phyloP scores from a whole-genome alignment of 37 sponge, comb jelly and placozoan species.

The Ephydatia muelleri region DNA sequence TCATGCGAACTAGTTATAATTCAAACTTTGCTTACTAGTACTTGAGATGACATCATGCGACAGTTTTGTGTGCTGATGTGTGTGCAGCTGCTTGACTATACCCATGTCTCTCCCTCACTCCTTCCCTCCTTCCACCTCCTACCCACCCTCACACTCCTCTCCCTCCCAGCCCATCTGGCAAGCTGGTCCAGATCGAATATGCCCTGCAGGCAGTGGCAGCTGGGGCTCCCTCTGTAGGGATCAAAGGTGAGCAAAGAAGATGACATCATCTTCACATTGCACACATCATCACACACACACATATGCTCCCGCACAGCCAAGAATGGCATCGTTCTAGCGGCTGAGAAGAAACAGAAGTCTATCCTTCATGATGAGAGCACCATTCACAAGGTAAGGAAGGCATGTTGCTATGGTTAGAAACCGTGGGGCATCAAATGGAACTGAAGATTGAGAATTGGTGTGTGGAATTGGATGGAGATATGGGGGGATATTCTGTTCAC shows the following conservation, averaged over 20 bases:
- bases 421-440: too few species aligned
- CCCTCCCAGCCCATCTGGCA: slow-evolving; percentile 87
- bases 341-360: slow-evolving; percentile 97
- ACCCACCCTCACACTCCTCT: background rate
- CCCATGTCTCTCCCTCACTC: background rate
- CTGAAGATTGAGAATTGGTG: too few species aligned
- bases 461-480: too few species aligned
- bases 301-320: slow-evolving; percentile 54
- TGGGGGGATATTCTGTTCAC: background rate
- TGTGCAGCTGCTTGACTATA: too few species aligned
- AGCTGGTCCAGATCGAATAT: slow-evolving; percentile 98
- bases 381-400: slow-evolving; percentile 76
- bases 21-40: background rate
- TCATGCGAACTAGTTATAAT: slow-evolving; percentile 7
- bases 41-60: background rate
- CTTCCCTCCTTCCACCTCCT: too few species aligned
- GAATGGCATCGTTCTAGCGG: slow-evolving; percentile 97
- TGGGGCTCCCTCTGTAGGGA: slow-evolving; percentile 95
- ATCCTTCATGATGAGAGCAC: slow-evolving; percentile 88
- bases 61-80: too few species aligned
- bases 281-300: background rate
- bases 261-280: background rate
- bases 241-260: slow-evolving; percentile 70
- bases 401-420: background rate
- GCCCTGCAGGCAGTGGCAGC: slow-evolving; percentile 94